phyloP scores from a whole-genome alignment of 2,113 vertebrate genomes.

The Sander lucioperca region DNA sequence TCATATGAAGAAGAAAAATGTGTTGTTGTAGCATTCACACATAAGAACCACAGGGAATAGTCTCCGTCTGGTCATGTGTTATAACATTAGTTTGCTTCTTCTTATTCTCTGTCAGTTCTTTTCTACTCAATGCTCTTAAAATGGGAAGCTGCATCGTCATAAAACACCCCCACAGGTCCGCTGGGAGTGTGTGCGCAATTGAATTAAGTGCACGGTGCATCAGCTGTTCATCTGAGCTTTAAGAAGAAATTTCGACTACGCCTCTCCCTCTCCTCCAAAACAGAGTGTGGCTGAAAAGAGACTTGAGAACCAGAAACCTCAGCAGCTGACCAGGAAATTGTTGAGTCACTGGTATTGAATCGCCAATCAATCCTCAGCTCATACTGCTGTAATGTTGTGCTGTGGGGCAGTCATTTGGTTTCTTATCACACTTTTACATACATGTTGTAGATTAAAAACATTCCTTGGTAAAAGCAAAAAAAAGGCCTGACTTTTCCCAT shows the following conservation, averaged over 20 bases:
- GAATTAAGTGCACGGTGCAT: slow-evolving; percentile 70
- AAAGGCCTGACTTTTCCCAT: not conserved
- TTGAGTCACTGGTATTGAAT: slow-evolving; percentile 53
- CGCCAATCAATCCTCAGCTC: slow-evolving; percentile 22
- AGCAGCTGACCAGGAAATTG: slow-evolving; percentile 46
- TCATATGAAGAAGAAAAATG: not conserved
- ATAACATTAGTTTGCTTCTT: not conserved
- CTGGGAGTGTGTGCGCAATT: slow-evolving; percentile 64
- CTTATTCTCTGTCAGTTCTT: not conserved
- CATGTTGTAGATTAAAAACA: not conserved
- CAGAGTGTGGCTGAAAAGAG: not conserved
- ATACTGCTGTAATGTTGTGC: not conserved
- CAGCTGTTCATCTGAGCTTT: slow-evolving; percentile 77
- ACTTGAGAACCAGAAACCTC: slow-evolving; percentile 1
- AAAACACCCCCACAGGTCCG: slow-evolving; percentile 36
- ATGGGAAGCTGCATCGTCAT: slow-evolving; percentile 10
- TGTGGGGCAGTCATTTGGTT: not conserved
- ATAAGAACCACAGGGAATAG: not conserved
- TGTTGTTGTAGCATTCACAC: not conserved
- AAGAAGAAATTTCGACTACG: slow-evolving; percentile 74
- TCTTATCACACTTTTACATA: not conserved
- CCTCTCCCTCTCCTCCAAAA: slow-evolving; percentile 3
- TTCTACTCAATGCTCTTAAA: not conserved
- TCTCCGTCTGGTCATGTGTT: not conserved
- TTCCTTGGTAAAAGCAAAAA: not conserved